These are phyloP conservation scores for Acrobasis repandana DNA, from an alignment of 2,888 invertebrate genomes.

Conservation along the genomic window DNA sequence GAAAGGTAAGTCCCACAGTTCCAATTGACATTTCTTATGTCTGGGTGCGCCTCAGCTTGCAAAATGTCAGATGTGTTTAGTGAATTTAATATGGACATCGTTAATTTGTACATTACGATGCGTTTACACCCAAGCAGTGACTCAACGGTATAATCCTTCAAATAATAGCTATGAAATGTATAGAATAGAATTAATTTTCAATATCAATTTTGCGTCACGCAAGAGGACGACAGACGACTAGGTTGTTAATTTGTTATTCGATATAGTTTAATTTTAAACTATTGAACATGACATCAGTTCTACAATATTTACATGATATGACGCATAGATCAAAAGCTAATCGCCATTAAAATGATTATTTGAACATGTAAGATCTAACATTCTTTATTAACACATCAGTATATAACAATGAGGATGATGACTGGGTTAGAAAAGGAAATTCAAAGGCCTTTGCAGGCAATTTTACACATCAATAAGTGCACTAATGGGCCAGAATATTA, in stretches of 20 bases:
- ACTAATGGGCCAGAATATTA: too few relatives aligned
- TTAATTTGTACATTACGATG: not conserved
- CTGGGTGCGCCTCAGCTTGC: not conserved
- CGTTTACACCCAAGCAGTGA: not conserved
- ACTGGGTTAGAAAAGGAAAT: too few relatives aligned
- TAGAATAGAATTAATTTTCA: not conserved
- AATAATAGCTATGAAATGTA: not conserved
- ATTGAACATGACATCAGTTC: not conserved
- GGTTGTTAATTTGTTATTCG: constrained; percentile 2
- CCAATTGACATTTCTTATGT: not conserved
- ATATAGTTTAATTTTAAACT: not conserved
- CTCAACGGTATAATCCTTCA: not conserved
- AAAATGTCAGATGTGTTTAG: constrained; percentile 3
- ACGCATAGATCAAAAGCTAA: not conserved
- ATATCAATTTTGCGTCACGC: not conserved
- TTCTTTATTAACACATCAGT: too few relatives aligned
- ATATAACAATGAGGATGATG: too few relatives aligned
- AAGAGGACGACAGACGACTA: not conserved
- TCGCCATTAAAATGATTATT: not conserved
- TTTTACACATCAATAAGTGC: too few relatives aligned
- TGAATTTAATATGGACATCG: constrained; percentile 5
- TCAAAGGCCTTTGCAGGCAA: too few relatives aligned
- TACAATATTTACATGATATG: not conserved
- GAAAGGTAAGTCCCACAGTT: not conserved
- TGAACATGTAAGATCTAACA: too few relatives aligned